Evolutionary conservation across 2,113 vertebrate genomes (phyloP).

Genomic region (Neodontobutis hainanensis): DNA sequence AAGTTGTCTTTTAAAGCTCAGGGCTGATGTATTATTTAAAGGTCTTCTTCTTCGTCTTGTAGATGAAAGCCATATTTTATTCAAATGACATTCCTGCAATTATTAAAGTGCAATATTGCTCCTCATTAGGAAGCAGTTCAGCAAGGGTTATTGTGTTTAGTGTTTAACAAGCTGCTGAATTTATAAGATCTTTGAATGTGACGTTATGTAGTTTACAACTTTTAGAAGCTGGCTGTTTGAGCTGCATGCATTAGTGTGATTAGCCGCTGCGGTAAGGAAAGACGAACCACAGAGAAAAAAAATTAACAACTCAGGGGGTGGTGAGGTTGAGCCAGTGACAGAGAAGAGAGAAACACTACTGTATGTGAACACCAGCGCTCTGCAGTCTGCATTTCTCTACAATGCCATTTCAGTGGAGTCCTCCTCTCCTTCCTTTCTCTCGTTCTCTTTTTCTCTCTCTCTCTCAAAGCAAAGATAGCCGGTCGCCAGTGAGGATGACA

Average conservation of each 20-base stretch:
- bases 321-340: conserved; percentile 48
- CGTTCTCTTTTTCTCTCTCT: conserved; percentile 34
- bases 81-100: background rate
- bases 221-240: conserved; percentile 67
- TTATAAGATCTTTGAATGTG: background rate
- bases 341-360: conserved; percentile 33
- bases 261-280: conserved; percentile 86
- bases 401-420: conserved; percentile 57
- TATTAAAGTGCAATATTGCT: background rate
- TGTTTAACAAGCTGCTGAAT: conserved; percentile 18
- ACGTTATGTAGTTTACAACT: conserved; percentile 21
- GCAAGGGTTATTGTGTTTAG: background rate
- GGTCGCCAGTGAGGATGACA: conserved; percentile 88
- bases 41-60: conserved; percentile 6
- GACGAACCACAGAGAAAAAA: conserved; percentile 53
- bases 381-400: conserved; percentile 71
- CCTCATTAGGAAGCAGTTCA: conserved; percentile 63
- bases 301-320: conserved; percentile 39
- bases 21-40: conserved; percentile 9
- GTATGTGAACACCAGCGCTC: conserved; percentile 53
- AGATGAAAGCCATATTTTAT: conserved; percentile 10
- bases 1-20: background rate
- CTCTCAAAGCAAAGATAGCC: conserved; percentile 52
- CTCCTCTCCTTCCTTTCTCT: conserved; percentile 39
- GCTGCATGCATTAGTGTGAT: conserved; percentile 86